Evolutionary conservation across 2,797 vertebrate species (phyloP).

Genomic region (Zalophus californianus): DNA sequence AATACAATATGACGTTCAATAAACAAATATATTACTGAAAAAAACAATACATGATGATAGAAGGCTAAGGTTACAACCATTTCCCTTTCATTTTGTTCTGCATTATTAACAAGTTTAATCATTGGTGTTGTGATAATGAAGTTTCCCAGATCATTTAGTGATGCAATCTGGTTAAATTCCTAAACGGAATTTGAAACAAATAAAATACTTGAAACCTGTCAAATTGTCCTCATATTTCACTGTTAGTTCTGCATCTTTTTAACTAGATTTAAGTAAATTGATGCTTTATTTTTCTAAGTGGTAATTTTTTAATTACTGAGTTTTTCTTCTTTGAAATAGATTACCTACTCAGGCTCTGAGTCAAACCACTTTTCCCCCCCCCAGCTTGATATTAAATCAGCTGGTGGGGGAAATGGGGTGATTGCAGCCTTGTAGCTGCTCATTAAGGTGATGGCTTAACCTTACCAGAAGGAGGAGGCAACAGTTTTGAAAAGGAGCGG

Average conservation of each 20-base stretch:
- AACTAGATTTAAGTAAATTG: conserved; percentile 6
- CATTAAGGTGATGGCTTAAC: not conserved
- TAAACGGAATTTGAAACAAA: conserved; percentile 24
- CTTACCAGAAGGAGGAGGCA: not conserved
- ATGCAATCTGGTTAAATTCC: not conserved
- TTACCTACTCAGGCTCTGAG: not conserved
- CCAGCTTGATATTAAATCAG: not conserved
- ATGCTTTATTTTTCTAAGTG: conserved; percentile 35
- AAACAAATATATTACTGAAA: not conserved
- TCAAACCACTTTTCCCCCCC: not conserved
- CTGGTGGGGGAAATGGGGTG: too few species aligned
- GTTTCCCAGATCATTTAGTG: conserved; percentile 1
- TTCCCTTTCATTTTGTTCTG: not conserved
- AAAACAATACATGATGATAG: not conserved
- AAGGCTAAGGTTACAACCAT: not conserved
- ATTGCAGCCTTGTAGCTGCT: not conserved
- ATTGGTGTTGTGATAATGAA: not conserved
- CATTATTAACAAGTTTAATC: not conserved
- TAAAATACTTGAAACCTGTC: not conserved
- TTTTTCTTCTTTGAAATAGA: conserved; percentile 30
- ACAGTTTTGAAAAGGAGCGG: not conserved
- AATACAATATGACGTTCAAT: not conserved
- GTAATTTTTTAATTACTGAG: not conserved
- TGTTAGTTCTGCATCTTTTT: not conserved
- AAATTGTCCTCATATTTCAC: not conserved